A percentile compares a stretch with the other conserved stretches of the same genome.
Conservation (phyloP, 2,113 vertebrate genomes). For the Isurus oxyrinchus region DNA sequence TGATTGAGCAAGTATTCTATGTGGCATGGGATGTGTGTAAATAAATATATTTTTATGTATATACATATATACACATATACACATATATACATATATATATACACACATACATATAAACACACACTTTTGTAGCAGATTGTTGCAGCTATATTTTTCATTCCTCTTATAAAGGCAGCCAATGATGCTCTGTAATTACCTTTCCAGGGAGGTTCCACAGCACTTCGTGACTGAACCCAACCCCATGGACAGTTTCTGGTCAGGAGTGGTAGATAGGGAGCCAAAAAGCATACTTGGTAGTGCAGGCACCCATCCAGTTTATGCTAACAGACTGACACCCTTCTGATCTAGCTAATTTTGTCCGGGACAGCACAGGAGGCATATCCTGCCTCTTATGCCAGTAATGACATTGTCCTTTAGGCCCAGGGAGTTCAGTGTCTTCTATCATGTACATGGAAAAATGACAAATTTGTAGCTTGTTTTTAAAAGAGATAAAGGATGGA, state of each 20-base stretch:
- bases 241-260: not conserved
- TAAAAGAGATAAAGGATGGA: not conserved
- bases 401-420: not conserved
- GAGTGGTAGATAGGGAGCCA: not conserved
- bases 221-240: not conserved
- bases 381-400: not conserved
- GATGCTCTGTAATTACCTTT: not conserved
- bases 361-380: not conserved
- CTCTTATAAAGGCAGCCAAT: not conserved
- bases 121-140: not conserved
- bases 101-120: too few relatives aligned
- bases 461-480: not conserved
- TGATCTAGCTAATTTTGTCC: not conserved
- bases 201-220: not conserved
- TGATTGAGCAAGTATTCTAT: not conserved
- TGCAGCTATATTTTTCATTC: not conserved
- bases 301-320: not conserved
- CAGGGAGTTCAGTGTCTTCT: not conserved
- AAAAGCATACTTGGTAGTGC: not conserved
- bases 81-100: too few relatives aligned
- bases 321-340: not conserved
- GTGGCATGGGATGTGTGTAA: not conserved
- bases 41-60: too few relatives aligned
- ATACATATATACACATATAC: not conserved
- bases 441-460: not conserved